Evolutionary conservation across 2,888 invertebrate genomes (phyloP).

Genomic region (Chalcosyrphus nemorum): DNA sequence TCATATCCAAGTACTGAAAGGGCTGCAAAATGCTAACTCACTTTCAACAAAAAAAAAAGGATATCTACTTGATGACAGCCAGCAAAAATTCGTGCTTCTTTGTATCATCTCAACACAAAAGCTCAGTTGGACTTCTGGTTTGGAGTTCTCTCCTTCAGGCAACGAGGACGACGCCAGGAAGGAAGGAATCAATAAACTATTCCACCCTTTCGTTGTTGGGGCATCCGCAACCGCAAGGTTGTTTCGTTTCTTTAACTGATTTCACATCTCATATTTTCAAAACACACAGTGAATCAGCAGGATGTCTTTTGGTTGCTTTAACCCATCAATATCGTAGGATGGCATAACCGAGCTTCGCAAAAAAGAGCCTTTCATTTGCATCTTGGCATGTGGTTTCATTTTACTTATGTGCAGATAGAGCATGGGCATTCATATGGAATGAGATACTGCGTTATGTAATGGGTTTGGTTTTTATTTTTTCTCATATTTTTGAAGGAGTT

Average conservation of each 20-base stretch:
- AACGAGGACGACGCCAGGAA: neutral
- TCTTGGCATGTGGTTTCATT: conserved; percentile 1
- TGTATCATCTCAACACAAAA: neutral
- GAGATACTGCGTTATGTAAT: too few species aligned
- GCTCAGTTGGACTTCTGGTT: conserved; percentile 1
- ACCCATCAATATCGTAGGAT: conserved; percentile 16
- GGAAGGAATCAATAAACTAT: conserved; percentile 46
- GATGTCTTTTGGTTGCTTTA: conserved; percentile 23
- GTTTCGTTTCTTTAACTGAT: conserved; percentile 22
- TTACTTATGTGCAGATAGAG: neutral
- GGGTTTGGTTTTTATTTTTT: neutral
- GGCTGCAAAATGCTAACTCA: neutral
- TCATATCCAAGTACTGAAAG: too few species aligned
- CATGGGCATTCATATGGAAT: neutral
- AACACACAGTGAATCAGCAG: conserved; percentile 37
- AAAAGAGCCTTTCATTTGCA: conserved; percentile 41
- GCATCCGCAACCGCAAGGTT: neutral
- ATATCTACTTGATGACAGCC: neutral
- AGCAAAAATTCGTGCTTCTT: neutral
- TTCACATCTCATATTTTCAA: conserved; percentile 42
- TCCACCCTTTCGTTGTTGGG: conserved; percentile 21
- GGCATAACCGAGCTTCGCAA: neutral
- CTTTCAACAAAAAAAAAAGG: neutral
- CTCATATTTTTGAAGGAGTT: neutral
- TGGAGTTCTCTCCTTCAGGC: neutral